These are phyloP conservation scores for Philopotamus ludificatus DNA, from an alignment of 1,140 invertebrate species.

Conservation along the genomic window DNA sequence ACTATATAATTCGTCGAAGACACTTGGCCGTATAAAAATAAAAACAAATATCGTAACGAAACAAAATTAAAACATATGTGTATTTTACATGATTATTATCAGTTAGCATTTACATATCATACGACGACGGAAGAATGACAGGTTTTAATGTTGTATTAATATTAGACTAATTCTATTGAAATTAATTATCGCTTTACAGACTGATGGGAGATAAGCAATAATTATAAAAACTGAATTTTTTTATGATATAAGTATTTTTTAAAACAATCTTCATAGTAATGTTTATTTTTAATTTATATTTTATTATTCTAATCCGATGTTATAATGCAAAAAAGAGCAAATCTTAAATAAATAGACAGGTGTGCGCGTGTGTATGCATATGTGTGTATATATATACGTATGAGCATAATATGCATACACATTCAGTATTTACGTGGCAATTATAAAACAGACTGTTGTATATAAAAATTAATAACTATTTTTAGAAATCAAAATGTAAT, in stretches of 20 bases:
- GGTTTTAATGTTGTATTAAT: background rate
- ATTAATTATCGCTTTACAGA: slow-evolving; percentile 20
- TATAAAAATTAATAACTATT: background rate
- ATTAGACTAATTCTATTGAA: background rate
- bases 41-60: background rate
- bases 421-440: slow-evolving; percentile 17
- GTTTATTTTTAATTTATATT: background rate
- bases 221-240: too few relatives aligned
- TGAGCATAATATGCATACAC: background rate
- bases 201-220: slow-evolving; percentile 12
- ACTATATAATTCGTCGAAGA: background rate
- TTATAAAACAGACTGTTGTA: background rate
- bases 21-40: background rate
- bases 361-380: too few relatives aligned
- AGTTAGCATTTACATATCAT: background rate
- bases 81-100: background rate
- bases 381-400: background rate
- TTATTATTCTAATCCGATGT: background rate
- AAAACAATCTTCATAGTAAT: background rate
- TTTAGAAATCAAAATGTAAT: background rate
- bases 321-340: background rate
- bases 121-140: background rate
- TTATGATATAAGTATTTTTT: background rate
- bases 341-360: too few relatives aligned
- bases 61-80: background rate